These are phyloP conservation scores for Noctua janthina DNA, from an alignment of 2,888 invertebrate species.

Conservation along the genomic window DNA sequence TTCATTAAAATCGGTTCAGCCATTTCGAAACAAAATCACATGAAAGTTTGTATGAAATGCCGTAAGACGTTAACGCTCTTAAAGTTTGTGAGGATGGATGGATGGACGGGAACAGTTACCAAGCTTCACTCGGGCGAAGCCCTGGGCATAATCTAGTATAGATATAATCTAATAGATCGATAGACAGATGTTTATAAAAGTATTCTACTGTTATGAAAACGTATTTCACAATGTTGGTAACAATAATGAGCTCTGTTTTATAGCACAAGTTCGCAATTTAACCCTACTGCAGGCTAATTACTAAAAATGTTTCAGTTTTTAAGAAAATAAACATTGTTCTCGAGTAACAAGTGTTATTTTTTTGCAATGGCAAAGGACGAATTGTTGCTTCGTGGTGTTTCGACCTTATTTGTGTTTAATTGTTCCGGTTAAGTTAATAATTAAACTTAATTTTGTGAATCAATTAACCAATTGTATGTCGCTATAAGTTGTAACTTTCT, in stretches of 20 bases:
- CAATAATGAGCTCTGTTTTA: neutral
- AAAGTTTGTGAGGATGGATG: too few species aligned
- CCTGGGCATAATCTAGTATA: too few species aligned
- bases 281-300: neutral
- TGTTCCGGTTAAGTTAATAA: neutral
- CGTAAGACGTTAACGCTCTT: too few species aligned
- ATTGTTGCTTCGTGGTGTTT: neutral
- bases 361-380: neutral
- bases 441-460: too few species aligned
- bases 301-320: neutral
- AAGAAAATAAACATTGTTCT: neutral
- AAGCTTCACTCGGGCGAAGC: too few species aligned
- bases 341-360: neutral
- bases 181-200: neutral
- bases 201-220: neutral
- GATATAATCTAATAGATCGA: neutral
- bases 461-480: too few species aligned
- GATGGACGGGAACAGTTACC: too few species aligned
- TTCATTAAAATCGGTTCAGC: too few species aligned
- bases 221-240: neutral
- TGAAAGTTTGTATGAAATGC: too few species aligned
- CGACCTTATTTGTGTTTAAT: neutral
- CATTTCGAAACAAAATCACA: too few species aligned
- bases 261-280: conserved; percentile 1
- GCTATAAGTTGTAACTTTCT: too few species aligned